Base-by-base conservation (phyloP, 30 jellyfish, hydroid and myxozoan species). In the Turritopsis rubra region DNA sequence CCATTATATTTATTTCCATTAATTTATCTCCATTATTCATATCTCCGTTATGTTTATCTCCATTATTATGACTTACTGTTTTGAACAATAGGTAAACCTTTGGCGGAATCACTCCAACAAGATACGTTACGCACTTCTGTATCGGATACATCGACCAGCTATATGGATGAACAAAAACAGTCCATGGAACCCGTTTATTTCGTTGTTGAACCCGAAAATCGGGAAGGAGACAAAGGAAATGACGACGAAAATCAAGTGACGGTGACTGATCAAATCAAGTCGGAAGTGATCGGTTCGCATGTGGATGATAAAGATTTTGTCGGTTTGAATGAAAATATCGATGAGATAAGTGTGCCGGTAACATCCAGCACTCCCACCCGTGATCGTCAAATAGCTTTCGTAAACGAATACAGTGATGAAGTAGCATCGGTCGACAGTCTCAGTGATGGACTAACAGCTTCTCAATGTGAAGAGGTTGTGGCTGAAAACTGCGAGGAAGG, bases 141-240 rank as follows among this genome's bases (percentile, higher is more conserved):
- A 1, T 82, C 84, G 68, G 25, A 65, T 21, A 86, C 54, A 8
- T 75, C 60, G 0, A 41, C 75, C 1, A 53, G 41, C 31, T 65
- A 85, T 21, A 52, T 18, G 19, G 66, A 54, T 16, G 73, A 76
- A 9, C 86, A 81, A 29, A 25, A 29, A 25, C 66, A 29, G 29
- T 27, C 89, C 13, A 75, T 22, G 66, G 96, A 88, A 54, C 96
- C 96, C 20, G 72, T 66, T 24, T 88, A 88, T 82, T 88, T 29
- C 73, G 83, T 83, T 5, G 71, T 88, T 41, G 90, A 81, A 18
- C 91, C 91, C 1, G 91, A 82, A 23, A 28, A 66, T 19, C 85
- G 54, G 18, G 85, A 87, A 22, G 52, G 53, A 1, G 84, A 26
- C 22, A 60, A 28, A 18, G 18, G 73, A 21, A 76, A 27, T 68